Evolutionary conservation across 2,888 invertebrate genomes (phyloP), one percentile per base, ranked within the genome.

Genomic region (Parnassius apollo): DNA sequence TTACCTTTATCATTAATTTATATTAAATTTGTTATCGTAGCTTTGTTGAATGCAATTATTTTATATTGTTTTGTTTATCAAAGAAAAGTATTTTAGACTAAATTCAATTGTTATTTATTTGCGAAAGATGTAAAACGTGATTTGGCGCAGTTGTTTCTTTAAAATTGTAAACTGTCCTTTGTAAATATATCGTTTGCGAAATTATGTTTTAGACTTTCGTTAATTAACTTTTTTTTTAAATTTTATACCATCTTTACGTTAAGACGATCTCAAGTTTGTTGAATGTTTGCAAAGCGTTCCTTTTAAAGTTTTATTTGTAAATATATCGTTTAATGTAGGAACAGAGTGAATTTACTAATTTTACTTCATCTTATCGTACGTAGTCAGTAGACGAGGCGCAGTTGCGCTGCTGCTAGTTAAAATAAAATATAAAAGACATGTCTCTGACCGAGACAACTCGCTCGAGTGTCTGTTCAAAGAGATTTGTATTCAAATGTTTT

Each of bases 231-330:
- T 86, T 82, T 25, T 59, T 78, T 74, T 77, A 85, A 85, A 82
- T 81, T 85, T 85, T 90, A 87, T 90, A 91, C 90, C 90, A 90
- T 90, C 89, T 85, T 86, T 89, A 91, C 84, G 86, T 89, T 91
- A 91, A 91, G 88, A 90, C 90, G 91, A 91, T 91, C 91, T 91
- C 91, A 91, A 90, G 88, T 90, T 89, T 90, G 90, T 91, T 91
- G 90, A 89, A 90, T 90, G 89, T 90, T 91, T 91, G 88, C 88
- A 89, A 91, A 91, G 91, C 90, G 91, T 91, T 91, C 91, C 90
- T 90, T 89, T 89, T 87, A 91, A 91, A 90, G 90, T 89, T 91
- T 91, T 90, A 91, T 90, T 89, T 91, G 91, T 91, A 91, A 88
- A 91, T 91, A 90, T 88, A 83, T 85, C 77, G 76, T 75, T 74